phyloP scores from a whole-genome alignment of 2,113 vertebrate genomes.

The Antechinus stuartii region DNA sequence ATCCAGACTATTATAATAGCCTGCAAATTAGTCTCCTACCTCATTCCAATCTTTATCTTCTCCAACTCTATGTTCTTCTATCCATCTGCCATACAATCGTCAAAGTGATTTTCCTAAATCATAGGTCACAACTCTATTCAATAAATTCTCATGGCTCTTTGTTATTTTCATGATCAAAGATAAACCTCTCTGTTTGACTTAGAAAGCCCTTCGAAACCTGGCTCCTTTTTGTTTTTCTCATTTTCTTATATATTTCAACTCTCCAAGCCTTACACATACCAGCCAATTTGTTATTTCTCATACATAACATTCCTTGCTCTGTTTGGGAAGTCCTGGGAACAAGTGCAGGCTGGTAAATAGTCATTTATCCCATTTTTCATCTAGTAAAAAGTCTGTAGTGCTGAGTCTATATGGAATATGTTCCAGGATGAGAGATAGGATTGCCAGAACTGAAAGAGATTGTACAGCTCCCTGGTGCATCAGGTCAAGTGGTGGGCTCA shows the following conservation, averaged over 20 bases:
- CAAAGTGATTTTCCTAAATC: not conserved
- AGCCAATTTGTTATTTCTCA: not conserved
- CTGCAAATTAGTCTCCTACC: not conserved
- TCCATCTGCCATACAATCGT: not conserved
- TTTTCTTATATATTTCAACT: not conserved
- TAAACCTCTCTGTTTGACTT: not conserved
- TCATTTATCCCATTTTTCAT: not conserved
- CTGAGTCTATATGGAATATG: not conserved
- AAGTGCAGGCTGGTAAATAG: not conserved
- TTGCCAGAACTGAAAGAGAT: not conserved
- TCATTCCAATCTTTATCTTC: not conserved
- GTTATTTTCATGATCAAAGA: not conserved
- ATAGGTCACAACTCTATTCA: not conserved
- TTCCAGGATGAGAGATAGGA: not conserved
- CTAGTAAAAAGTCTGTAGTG: not conserved
- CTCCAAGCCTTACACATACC: not conserved
- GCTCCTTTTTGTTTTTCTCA: not conserved
- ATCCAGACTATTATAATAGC: not conserved
- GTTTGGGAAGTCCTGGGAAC: not conserved
- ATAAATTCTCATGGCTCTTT: not conserved
- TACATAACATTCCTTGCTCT: not conserved
- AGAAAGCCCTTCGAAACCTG: not conserved
- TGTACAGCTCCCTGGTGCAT: not conserved
- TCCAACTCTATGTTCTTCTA: not conserved
- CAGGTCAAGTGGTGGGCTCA: not conserved